These are phyloP conservation scores for Solenopsis fugax DNA, from an alignment of 1,140 invertebrate species.

Conservation along the genomic window DNA sequence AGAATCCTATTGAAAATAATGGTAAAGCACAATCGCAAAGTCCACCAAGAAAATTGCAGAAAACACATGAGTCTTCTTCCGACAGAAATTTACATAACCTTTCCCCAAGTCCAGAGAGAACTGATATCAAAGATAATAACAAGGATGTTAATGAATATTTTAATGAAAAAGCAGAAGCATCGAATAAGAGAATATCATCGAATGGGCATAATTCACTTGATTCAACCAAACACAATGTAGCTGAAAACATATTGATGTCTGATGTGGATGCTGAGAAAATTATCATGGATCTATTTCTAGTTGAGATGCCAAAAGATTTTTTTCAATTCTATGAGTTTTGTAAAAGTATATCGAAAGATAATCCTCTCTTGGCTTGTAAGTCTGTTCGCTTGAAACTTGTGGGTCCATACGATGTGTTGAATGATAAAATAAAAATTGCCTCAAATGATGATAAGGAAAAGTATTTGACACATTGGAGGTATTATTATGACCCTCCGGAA, in stretches of 20 bases:
- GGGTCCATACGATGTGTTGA: constrained; percentile 95
- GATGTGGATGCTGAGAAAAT: constrained; percentile 82
- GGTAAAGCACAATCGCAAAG: constrained; percentile 11
- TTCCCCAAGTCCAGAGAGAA: constrained; percentile 15
- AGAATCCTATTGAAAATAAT: constrained; percentile 50
- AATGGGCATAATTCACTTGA: neutral
- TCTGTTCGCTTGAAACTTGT: constrained; percentile 91
- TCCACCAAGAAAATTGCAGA: constrained; percentile 41
- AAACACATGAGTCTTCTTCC: neutral
- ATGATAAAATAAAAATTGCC: constrained; percentile 88
- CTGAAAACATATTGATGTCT: constrained; percentile 14
- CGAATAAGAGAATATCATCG: neutral
- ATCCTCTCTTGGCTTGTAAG: constrained; percentile 90
- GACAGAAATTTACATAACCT: constrained; percentile 19
- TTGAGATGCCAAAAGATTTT: constrained; percentile 96
- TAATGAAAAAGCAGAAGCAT: neutral
- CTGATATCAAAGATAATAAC: neutral
- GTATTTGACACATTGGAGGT: constrained; percentile 94
- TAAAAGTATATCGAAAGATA: constrained; percentile 88
- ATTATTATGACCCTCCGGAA: constrained; percentile 97
- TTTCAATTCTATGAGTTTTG: constrained; percentile 95
- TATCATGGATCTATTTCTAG: constrained; percentile 92
- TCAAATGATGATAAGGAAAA: constrained; percentile 88
- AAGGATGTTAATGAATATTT: neutral
- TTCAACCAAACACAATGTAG: neutral